Evolutionary conservation across 2,888 invertebrate genomes (phyloP), one percentile per base, ranked within the genome.

Genomic region (Ligdia adustata): DNA sequence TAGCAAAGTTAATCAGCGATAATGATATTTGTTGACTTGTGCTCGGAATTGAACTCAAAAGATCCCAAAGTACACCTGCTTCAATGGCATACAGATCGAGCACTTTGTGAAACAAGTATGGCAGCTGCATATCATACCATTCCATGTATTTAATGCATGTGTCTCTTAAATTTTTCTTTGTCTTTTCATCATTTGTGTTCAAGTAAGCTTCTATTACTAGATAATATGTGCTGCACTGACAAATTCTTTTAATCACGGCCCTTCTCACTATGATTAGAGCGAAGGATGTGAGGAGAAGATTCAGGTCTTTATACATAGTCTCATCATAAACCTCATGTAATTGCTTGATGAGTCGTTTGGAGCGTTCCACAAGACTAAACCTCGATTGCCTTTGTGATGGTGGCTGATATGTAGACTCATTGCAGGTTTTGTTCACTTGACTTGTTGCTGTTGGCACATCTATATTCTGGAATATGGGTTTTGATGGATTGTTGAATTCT

Each of bases 121-220:
- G 18, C 24, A 22, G 9, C 32, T 40, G 18, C 20, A 35, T 37
- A 15, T 37, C 15, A n/a, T 29, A 34, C 32, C 32, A 41, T 9
- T 33, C 27, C 9, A 29, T 35, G 9, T 22, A 22, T 16, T 16
- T 40, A 4, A 28, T 29, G 7, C 13, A 26, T 15, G 37, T 27
- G 32, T 28, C 7, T 24, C 11, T 1, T 6, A 16, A 3, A 12
- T 16, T 6, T 26, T 22, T 16, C 24, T 40, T 3, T 28, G 35
- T 35, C 43, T 37, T 34, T 3, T 31, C 26, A 6, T 35, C 35
- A 2, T 26, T 9, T 3, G 26, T 5, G 1, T 7, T 26, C 7
- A 26, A 26, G 26, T 35, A 35, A 3, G 26, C 35, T 26, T 35
- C 14, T 26, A 35, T 11, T 9, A 26, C 15, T 7, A 35, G 35